Base-by-base conservation (phyloP, 2,113 vertebrate species). In the Monarcha castaneiventris region DNA sequence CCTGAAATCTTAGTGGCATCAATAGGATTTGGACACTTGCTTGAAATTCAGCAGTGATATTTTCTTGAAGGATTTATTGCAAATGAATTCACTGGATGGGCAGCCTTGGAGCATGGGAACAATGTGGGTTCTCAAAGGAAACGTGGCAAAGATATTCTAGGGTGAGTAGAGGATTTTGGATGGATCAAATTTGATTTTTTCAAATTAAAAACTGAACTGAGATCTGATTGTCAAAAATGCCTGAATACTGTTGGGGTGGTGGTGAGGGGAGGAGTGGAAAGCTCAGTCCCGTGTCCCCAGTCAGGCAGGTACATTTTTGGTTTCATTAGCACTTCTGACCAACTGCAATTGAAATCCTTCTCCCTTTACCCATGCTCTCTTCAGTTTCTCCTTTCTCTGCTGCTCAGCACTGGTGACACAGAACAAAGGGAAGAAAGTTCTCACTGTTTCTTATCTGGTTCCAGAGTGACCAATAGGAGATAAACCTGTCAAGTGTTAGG, bases 231-330 rank as follows among this genome's bases (percentile, higher is more conserved):
- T 72, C 21, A 41, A 9, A 64, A 73, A 30, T 11, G 4, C 21
- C n/a, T 37, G 17, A 33, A 25, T 35, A 2, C 3, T 51, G 6
- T 22, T 0, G 0, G 20, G 15, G 16, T 55, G 32, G 18, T 7
- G 49, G 32, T 10, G 69, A n/a, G 48, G 29, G 20, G 20, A 32
- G 48, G 43, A 41, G 29, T 17, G 35, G 32, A 29, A n/a, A 11
- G 49, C 56, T 64, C 11, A 30, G 78, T 8, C 35, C 59, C 1
- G 2, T 51, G 32, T 82, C 37, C 52, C 16, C 35, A 33, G n/a
- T 13, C 39, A 63, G n/a, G 26, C 7, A 15, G 1, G 3, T 9
- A 2, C 7, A 9, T 35, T 6, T 5, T 6, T 29, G 33, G 4
- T 46, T 56, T 32, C 43, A 17, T 43, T 26, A 51, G 67, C 33